These are phyloP conservation scores for Caenorhabditis panamensis DNA, from an alignment of 2,888 invertebrate genomes.

Conservation along the genomic window DNA sequence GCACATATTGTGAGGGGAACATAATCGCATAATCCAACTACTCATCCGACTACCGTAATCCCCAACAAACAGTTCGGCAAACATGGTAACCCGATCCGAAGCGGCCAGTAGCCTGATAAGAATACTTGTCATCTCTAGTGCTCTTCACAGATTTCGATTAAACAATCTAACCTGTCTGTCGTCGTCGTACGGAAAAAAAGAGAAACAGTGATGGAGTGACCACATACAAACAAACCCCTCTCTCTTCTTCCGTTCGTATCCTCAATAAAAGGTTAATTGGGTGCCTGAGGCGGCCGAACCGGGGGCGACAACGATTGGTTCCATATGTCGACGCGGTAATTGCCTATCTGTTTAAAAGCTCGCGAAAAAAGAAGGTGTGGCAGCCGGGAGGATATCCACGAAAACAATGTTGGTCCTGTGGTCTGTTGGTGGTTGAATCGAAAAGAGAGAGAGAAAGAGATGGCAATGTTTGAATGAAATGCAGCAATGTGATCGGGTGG, in stretches of 20 bases:
- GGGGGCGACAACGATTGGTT: conserved; percentile 35
- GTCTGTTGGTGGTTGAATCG: conserved; percentile 14
- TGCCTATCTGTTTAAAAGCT: conserved; percentile 35
- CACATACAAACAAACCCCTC: conserved; percentile 17
- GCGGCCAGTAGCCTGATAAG: conserved; percentile 34
- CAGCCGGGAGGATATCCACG: background rate
- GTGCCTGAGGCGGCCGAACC: conserved; percentile 14
- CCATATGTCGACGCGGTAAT: conserved; percentile 54
- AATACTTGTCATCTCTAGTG: conserved; percentile 47
- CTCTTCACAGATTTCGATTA: conserved; percentile 42
- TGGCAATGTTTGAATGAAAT: conserved; percentile 29
- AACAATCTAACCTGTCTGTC: conserved; percentile 7
- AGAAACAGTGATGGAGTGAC: conserved; percentile 15
- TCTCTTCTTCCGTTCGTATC: conserved; percentile 18
- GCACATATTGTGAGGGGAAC: background rate
- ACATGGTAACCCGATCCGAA: conserved; percentile 44
- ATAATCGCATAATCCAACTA: conserved; percentile 25
- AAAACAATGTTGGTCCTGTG: conserved; percentile 11
- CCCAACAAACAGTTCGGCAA: conserved; percentile 30
- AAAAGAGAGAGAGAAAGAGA: background rate
- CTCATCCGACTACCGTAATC: conserved; percentile 50
- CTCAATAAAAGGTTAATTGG: conserved; percentile 57
- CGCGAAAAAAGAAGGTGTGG: conserved; percentile 45
- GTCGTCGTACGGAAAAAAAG: conserved; percentile 2
- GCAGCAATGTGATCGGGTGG: conserved; percentile 9